Evolutionary conservation across 2,113 vertebrate genomes (phyloP), one percentile per base, ranked within the genome.

Genomic region (Casuarius casuarius): DNA sequence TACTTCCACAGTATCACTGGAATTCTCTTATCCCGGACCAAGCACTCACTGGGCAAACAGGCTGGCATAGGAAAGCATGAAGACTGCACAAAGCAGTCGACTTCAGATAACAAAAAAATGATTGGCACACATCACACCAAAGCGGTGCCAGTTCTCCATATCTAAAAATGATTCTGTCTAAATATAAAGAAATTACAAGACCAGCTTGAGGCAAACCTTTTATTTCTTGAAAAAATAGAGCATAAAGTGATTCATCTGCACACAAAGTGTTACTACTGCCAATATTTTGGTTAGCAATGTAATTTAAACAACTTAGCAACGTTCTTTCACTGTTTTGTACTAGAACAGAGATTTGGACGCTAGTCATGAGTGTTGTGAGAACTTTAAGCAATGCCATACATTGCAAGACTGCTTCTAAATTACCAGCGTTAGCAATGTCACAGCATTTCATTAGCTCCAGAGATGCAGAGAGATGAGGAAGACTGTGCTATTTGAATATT

Each of bases 81-180:
- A 48, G 67, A 38, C 62, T 63, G 12, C 46, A 70, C 10, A 21
- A n/a, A 46, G 52, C 58, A 91, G 66, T 44, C 44, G 51, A 81
- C 86, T 67, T 87, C 61, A 84, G 71, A 84, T 61, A 35, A 15
- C 70, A 90, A 71, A 87, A 42, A 87, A 12, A 0, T 72, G 80
- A 82, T 25, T 78, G 65, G 92, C 76, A 94, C 13, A 44, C 28
- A 68, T 31, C 12, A 42, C 20, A 25, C 22, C 58, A 84, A 90
- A 82, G 87, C 40, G 83, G 49, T 66, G 66, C 52, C 83, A 92
- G 49, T 44, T 90, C 52, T 71, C 70, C 29, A 0, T 28, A 71
- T 49, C 82, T 85, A 87, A 92, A 94, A 91, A 73, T 81, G 51
- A 87, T 38, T 92, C 66, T 44, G 23, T 68, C 96, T 92, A 87